A percentile compares a stretch with the other conserved stretches of the same genome.
Conservation (phyloP, 2,797 vertebrate species). For the Amblyraja radiata region DNA sequence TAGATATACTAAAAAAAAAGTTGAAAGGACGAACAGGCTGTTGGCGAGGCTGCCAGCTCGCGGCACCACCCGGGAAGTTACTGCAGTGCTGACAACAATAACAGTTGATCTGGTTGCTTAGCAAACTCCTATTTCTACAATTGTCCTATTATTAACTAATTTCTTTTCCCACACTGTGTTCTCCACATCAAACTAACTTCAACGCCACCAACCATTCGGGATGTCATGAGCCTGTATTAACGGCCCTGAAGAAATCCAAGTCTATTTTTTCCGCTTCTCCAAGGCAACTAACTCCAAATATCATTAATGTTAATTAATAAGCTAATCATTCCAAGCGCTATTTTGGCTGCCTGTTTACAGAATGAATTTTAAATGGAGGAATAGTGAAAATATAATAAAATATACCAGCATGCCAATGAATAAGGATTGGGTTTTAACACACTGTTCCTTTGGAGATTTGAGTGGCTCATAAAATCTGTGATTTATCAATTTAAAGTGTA, state of each 20-base stretch:
- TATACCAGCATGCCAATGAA: not conserved
- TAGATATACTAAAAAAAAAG: too few relatives aligned
- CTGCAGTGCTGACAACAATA: not conserved
- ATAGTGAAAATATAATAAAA: conserved; percentile 9
- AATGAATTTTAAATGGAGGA: not conserved
- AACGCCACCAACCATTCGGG: not conserved
- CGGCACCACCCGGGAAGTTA: too few relatives aligned
- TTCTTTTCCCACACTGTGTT: not conserved
- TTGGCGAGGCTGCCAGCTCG: too few relatives aligned
- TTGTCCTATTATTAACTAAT: too few relatives aligned
- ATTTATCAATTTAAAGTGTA: conserved; percentile 6
- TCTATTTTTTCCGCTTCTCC: not conserved
- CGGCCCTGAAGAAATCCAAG: not conserved
- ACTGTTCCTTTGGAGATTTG: conserved; percentile 8
- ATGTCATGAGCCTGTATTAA: too few relatives aligned
- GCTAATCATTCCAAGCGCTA: not conserved
- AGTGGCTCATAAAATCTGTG: conserved; percentile 15
- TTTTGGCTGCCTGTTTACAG: not conserved
- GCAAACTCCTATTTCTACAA: too few relatives aligned
- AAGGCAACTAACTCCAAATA: not conserved
- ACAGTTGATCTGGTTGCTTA: too few relatives aligned
- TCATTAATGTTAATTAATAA: not conserved
- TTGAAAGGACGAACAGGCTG: too few relatives aligned
- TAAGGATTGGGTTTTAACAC: conserved; percentile 25
- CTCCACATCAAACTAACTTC: not conserved